phyloP scores from a whole-genome alignment of 2,888 invertebrate genomes.

The Epirrita christyi region DNA sequence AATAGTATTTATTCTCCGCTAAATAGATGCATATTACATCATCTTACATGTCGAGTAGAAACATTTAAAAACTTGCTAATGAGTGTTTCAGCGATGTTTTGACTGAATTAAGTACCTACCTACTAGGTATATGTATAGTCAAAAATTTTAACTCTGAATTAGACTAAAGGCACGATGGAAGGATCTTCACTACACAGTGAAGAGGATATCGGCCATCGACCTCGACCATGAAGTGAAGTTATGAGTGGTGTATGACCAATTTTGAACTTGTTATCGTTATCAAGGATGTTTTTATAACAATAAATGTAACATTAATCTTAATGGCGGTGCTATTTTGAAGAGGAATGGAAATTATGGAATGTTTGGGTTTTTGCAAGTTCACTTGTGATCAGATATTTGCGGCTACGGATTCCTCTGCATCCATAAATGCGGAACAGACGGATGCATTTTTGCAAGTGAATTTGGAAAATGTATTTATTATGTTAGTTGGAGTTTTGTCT shows the following conservation, averaged over 20 bases:
- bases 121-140: too few species aligned
- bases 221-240: constrained; percentile 3
- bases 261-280: constrained; percentile 52
- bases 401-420: background rate
- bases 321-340: constrained; percentile 80
- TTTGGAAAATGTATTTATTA: constrained; percentile 57
- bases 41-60: background rate
- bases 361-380: constrained; percentile 56
- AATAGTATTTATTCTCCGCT: constrained; percentile 25
- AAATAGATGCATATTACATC: constrained; percentile 3
- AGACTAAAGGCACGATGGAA: background rate
- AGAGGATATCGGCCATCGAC: background rate
- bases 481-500: constrained; percentile 69
- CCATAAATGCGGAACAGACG: background rate
- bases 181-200: background rate
- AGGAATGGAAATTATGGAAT: constrained; percentile 64
- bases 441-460: constrained; percentile 47
- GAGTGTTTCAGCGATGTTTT: background rate
- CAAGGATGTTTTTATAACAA: constrained; percentile 43
- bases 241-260: constrained; percentile 53
- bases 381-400: constrained; percentile 46
- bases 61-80: background rate
- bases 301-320: constrained; percentile 58
- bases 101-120: background rate
- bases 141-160: background rate